Percentiles rank a stretch among this genome's conserved stretches.
Conservation (phyloP, 1,140 invertebrate species). For the Pectinophora gossypiella region DNA sequence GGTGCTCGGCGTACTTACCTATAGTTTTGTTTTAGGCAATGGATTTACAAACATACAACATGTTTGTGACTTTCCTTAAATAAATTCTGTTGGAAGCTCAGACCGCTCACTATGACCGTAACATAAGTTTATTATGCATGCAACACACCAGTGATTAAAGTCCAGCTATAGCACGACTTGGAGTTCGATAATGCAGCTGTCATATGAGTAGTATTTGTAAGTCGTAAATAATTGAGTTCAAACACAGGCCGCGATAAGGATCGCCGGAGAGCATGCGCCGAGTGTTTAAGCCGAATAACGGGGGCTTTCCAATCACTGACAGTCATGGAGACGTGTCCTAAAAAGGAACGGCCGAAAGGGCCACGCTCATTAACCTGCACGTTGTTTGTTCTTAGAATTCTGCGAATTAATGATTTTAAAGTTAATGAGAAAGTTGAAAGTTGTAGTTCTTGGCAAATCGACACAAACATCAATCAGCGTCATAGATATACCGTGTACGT, state of each 20-base stretch:
- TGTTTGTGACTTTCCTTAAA: no score
- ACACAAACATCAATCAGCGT: no score
- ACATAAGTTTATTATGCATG: no score
- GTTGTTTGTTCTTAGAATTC: not conserved
- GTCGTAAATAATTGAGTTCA: conserved; percentile 37
- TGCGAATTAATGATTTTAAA: not conserved
- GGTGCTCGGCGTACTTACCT: no score
- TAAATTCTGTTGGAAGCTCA: no score
- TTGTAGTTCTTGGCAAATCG: no score
- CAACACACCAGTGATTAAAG: not conserved
- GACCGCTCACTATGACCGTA: no score
- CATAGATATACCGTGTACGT: no score
- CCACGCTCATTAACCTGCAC: conserved; percentile 4
- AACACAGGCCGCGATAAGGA: conserved; percentile 32
- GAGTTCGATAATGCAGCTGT: conserved; percentile 24
- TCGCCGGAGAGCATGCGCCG: conserved; percentile 20
- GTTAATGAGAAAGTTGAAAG: no score
- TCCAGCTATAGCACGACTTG: conserved; percentile 8
- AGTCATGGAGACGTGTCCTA: conserved; percentile 1
- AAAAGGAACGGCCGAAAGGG: not conserved
- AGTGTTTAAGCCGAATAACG: conserved; percentile 10
- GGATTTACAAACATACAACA: no score
- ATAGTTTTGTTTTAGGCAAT: no score
- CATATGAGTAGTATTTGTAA: conserved; percentile 24
- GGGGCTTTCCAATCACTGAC: conserved; percentile 19